phyloP scores from a whole-genome alignment of 2,888 invertebrate species.

The Drosophila longiperda region DNA sequence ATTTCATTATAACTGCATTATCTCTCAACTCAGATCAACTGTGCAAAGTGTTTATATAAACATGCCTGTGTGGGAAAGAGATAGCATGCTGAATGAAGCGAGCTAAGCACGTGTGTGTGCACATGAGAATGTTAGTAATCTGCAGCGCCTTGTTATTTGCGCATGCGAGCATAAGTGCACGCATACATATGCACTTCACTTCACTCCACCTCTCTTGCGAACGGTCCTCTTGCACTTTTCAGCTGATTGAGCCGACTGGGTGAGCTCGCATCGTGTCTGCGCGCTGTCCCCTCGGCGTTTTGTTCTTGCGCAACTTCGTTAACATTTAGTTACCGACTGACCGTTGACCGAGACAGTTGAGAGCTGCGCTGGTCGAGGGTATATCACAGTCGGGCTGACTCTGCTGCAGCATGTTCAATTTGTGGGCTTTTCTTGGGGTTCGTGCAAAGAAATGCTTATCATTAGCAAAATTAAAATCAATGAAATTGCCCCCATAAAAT shows the following conservation, averaged over 20 bases:
- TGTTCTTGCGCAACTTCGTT: not conserved
- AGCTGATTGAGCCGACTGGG: not conserved
- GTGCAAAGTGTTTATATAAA: too few relatives aligned
- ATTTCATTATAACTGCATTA: not conserved
- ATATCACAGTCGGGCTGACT: not conserved
- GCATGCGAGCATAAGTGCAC: not conserved
- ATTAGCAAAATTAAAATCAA: constrained; percentile 79
- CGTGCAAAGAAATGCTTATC: constrained; percentile 76
- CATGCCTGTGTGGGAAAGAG: not conserved
- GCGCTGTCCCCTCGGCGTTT: too few relatives aligned
- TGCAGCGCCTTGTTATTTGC: not conserved
- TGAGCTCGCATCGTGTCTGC: too few relatives aligned
- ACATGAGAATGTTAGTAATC: too few relatives aligned
- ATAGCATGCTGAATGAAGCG: not conserved
- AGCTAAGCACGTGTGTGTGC: not conserved
- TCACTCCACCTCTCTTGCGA: not conserved
- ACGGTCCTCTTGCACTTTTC: not conserved
- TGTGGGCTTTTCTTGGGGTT: constrained; percentile 12
- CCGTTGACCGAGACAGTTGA: not conserved
- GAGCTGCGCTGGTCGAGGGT: not conserved
- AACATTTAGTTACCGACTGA: not conserved
- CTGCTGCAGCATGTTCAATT: not conserved
- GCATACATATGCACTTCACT: not conserved
- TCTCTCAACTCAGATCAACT: not conserved
- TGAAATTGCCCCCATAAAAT: constrained; percentile 78